These are phyloP conservation scores for Agelastica alni DNA, from an alignment of 2,888 invertebrate species.

Conservation along the genomic window DNA sequence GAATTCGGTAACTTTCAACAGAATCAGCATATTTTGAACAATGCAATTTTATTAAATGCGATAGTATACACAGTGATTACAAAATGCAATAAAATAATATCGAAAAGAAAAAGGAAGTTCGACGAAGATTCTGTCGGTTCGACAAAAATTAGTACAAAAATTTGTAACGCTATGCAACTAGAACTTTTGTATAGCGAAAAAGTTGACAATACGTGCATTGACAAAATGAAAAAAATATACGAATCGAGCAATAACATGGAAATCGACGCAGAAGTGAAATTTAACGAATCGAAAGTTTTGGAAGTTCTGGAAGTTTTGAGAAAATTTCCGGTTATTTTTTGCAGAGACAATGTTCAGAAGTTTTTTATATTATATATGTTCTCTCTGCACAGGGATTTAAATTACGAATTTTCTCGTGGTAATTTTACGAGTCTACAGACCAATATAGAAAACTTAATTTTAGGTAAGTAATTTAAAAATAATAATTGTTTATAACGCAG, in stretches of 20 bases:
- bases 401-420: conserved; percentile 22
- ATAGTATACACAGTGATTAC: conserved; percentile 39
- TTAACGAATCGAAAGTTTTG: conserved; percentile 33
- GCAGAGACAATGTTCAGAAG: conserved; percentile 39
- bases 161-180: conserved; percentile 31
- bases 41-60: conserved; percentile 37
- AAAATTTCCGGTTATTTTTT: conserved; percentile 44
- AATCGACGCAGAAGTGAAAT: conserved; percentile 8
- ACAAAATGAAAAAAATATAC: conserved; percentile 30
- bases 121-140: conserved; percentile 28
- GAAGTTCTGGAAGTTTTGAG: conserved; percentile 42
- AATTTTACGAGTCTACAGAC: conserved; percentile 21
- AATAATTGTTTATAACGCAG: not conserved
- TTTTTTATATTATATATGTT: conserved; percentile 45
- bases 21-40: conserved; percentile 32
- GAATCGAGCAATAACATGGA: conserved; percentile 4
- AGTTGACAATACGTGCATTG: conserved; percentile 22
- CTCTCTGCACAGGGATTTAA: conserved; percentile 44
- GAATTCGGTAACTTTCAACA: conserved; percentile 26
- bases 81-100: conserved; percentile 47
- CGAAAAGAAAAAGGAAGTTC: conserved; percentile 45
- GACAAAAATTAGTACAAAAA: conserved; percentile 36
- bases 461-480: conserved; percentile 37
- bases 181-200: conserved; percentile 19
- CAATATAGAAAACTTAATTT: conserved; percentile 34